Evolutionary conservation across 2,888 invertebrate species (phyloP).

Genomic region (Stomorhina lunata): DNA sequence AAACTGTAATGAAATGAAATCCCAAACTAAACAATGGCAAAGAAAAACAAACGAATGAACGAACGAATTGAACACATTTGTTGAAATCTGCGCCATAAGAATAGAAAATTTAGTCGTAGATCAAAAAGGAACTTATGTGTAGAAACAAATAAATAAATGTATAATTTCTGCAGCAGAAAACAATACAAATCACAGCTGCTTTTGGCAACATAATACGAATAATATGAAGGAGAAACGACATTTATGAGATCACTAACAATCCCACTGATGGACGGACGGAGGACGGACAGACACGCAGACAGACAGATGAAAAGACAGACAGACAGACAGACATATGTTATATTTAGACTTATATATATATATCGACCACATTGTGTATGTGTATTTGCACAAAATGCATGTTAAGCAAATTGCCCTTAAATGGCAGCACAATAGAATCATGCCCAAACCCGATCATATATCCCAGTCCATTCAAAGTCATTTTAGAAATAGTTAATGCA

Average conservation of each 20-base stretch:
- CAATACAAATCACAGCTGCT: constrained; percentile 68
- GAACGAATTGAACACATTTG: constrained; percentile 47
- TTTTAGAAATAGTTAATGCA: constrained; percentile 15
- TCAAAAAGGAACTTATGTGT: too few species aligned
- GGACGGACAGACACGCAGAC: too few species aligned
- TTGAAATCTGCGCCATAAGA: constrained; percentile 53
- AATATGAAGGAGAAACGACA: constrained; percentile 43
- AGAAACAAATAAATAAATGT: too few species aligned
- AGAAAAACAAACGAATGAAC: not conserved
- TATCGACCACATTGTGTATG: constrained; percentile 64
- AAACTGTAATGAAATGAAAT: constrained; percentile 9
- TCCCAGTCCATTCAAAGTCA: constrained; percentile 40
- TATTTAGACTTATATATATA: constrained; percentile 25
- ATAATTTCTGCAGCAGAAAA: not conserved
- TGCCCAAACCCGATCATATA: constrained; percentile 17
- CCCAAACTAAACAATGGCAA: constrained; percentile 15
- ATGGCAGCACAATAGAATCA: constrained; percentile 61
- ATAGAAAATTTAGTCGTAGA: constrained; percentile 55
- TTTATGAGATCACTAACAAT: constrained; percentile 57
- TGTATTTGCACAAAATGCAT: constrained; percentile 44
- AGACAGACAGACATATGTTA: not conserved
- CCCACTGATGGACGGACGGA: constrained; percentile 19
- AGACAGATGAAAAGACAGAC: too few species aligned
- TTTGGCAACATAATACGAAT: constrained; percentile 11
- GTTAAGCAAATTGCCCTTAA: constrained; percentile 66